phyloP scores from a whole-genome alignment of 1,140 invertebrate species.

The Daktulosphaira vitifoliae region DNA sequence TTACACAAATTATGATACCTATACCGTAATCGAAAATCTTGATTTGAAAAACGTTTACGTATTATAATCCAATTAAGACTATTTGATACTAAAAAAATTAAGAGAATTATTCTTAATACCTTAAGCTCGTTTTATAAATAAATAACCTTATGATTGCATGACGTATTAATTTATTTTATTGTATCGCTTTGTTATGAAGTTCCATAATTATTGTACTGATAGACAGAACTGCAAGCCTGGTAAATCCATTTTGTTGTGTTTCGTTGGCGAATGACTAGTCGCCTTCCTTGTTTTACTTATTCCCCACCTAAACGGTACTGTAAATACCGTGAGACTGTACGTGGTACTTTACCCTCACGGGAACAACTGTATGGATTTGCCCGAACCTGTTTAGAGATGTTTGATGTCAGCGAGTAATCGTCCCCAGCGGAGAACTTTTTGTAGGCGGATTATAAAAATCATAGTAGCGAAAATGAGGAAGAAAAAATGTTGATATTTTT shows the following conservation, averaged over 20 bases:
- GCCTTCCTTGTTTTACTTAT: neutral
- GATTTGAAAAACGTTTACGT: too few relatives aligned
- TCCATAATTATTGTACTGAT: constrained; percentile 13
- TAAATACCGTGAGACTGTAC: neutral
- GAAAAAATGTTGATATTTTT: constrained; percentile 30
- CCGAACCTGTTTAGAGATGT: constrained; percentile 29
- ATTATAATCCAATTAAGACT: too few relatives aligned
- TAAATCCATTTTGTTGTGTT: constrained; percentile 28
- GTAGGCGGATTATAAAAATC: constrained; percentile 27
- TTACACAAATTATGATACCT: too few relatives aligned
- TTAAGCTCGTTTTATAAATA: too few relatives aligned
- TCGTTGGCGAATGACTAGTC: neutral
- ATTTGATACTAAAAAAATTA: too few relatives aligned
- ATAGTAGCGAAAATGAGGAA: constrained; percentile 25
- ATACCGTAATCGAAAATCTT: too few relatives aligned
- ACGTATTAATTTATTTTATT: constrained; percentile 10
- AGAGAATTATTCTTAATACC: too few relatives aligned
- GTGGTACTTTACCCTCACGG: constrained; percentile 15
- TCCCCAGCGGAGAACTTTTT: constrained; percentile 31
- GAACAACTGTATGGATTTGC: neutral
- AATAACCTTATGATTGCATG: too few relatives aligned
- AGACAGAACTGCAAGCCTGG: neutral
- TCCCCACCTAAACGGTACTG: neutral
- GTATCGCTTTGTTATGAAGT: constrained; percentile 14
- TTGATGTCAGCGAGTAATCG: constrained; percentile 21